These are phyloP conservation scores for Centropyge bicolor DNA, from an alignment of 2,797 vertebrate species.

Conservation along the genomic window DNA sequence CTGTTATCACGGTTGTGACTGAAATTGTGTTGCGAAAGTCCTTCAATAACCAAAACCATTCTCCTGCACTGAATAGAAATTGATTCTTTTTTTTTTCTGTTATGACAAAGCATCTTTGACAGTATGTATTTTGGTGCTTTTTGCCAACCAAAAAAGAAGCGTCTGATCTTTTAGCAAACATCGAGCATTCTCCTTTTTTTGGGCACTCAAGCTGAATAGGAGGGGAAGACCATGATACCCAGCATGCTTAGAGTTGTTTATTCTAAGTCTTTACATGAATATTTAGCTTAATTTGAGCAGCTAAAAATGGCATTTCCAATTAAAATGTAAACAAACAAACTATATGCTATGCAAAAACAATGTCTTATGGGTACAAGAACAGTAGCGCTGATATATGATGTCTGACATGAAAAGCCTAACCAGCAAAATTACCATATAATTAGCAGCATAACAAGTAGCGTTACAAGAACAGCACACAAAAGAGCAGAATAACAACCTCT, in stretches of 20 bases:
- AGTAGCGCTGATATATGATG: too few relatives aligned
- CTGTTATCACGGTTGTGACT: slow-evolving; percentile 20
- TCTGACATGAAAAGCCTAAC: too few relatives aligned
- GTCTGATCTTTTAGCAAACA: neutral
- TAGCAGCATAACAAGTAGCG: too few relatives aligned
- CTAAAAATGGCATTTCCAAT: neutral
- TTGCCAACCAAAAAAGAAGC: neutral
- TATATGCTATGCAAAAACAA: too few relatives aligned
- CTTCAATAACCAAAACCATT: slow-evolving; percentile 41
- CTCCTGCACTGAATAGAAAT: slow-evolving; percentile 41
- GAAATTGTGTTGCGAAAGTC: slow-evolving; percentile 37
- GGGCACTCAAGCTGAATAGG: neutral
- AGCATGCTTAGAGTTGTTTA: neutral
- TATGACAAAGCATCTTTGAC: slow-evolving; percentile 34
- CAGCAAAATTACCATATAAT: too few relatives aligned
- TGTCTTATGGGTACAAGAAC: too few relatives aligned
- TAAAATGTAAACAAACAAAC: neutral
- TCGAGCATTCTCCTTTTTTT: neutral
- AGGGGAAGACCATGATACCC: neutral
- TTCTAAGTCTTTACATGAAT: neutral
- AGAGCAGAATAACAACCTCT: too few relatives aligned
- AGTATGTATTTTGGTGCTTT: slow-evolving; percentile 25
- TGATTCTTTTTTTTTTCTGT: slow-evolving; percentile 21
- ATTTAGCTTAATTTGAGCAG: neutral
- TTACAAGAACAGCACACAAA: too few relatives aligned